Conservation (phyloP, 2,888 invertebrate genomes). For the Desoria tigrina region DNA sequence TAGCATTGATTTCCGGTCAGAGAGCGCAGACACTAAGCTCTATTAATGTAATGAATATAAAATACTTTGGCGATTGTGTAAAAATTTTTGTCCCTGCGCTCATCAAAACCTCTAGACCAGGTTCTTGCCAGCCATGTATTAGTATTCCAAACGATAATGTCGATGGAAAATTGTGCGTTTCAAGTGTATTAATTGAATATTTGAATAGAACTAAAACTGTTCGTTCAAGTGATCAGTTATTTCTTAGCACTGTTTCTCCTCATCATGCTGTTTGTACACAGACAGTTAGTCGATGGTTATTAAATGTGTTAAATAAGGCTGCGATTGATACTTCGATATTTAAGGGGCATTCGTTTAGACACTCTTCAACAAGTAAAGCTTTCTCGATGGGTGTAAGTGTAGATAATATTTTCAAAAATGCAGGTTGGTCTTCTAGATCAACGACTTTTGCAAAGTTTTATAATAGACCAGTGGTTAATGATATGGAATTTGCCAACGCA, state of each 20-base stretch:
- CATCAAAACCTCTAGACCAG: slow-evolving; percentile 22
- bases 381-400: slow-evolving; percentile 2
- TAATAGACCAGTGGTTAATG: slow-evolving; percentile 9
- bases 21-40: slow-evolving; percentile 24
- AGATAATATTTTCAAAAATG: slow-evolving; percentile 18
- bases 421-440: slow-evolving; percentile 20
- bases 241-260: slow-evolving; percentile 18
- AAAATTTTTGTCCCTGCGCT: neutral
- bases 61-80: neutral
- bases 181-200: slow-evolving; percentile 17
- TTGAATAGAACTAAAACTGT: neutral
- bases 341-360: slow-evolving; percentile 25
- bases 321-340: slow-evolving; percentile 15
- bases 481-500: neutral
- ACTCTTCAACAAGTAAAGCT: slow-evolving; percentile 28
- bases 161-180: slow-evolving; percentile 27
- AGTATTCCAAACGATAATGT: slow-evolving; percentile 14
- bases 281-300: slow-evolving; percentile 32
- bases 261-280: slow-evolving; percentile 21
- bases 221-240: slow-evolving; percentile 8
- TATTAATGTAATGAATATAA: slow-evolving; percentile 18
- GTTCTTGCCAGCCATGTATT: slow-evolving; percentile 20
- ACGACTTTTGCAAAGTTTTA: slow-evolving; percentile 21
- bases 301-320: neutral
- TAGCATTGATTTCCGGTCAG: slow-evolving; percentile 32